Evolutionary conservation across 2,797 vertebrate species (phyloP).

Genomic region (Myripristis murdjan): DNA sequence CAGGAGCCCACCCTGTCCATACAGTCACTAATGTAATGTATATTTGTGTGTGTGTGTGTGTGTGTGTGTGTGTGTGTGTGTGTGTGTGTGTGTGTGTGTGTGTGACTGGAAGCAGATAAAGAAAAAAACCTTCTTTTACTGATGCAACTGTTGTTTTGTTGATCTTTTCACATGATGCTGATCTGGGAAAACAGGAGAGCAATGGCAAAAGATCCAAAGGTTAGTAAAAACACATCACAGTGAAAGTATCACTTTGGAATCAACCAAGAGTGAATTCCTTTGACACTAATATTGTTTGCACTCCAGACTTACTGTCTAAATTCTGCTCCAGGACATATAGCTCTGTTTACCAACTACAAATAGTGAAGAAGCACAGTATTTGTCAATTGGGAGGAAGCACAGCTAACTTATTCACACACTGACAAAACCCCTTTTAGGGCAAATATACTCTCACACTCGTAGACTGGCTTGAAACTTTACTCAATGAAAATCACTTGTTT

Average conservation of each 20-base stretch:
- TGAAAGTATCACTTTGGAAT: not conserved
- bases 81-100: conserved; percentile 7
- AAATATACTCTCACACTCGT: not conserved
- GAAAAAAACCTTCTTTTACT: not conserved
- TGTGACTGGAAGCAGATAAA: not conserved
- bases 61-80: not conserved
- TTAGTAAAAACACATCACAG: conserved; percentile 41
- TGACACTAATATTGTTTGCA: not conserved
- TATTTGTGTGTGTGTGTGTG: not conserved
- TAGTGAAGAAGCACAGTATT: conserved; percentile 1
- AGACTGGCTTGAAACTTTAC: not conserved
- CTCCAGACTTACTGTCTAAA: not conserved
- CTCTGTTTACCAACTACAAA: not conserved
- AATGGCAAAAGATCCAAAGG: conserved; percentile 72
- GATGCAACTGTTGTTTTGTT: conserved; percentile 8
- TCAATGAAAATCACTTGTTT: not conserved
- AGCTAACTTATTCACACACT: not conserved
- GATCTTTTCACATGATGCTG: conserved; percentile 12
- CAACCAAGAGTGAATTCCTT: not conserved
- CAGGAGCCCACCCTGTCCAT: too few relatives aligned
- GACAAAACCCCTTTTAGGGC: not conserved
- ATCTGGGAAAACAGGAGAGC: conserved; percentile 51
- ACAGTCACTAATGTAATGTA: too few relatives aligned
- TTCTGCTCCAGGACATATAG: not conserved
- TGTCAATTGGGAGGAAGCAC: not conserved